Percentiles rank a stretch among this genome's conserved stretches.
Conservation (phyloP, 1,140 invertebrate species). For the Hyles euphorbiae region DNA sequence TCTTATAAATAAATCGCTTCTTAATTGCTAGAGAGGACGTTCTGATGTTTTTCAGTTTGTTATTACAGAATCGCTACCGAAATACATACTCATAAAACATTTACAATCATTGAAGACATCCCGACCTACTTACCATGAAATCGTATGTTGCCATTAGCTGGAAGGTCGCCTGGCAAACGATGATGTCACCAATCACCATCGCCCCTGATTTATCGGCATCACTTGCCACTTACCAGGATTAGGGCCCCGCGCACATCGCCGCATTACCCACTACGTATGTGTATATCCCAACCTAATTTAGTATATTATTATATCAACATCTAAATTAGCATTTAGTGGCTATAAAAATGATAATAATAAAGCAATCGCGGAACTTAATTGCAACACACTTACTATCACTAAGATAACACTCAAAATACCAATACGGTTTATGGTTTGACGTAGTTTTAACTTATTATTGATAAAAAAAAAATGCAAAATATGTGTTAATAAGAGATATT, state of each 20-base stretch:
- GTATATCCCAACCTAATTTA: no score
- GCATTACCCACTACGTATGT: not conserved
- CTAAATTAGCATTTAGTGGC: no score
- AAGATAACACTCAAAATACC: no score
- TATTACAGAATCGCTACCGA: conserved; percentile 9
- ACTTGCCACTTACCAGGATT: conserved; percentile 52
- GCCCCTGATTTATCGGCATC: conserved; percentile 57
- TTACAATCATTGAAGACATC: conserved; percentile 23
- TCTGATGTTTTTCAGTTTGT: not conserved
- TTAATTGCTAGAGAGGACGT: not conserved
- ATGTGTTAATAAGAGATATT: no score
- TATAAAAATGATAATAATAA: no score
- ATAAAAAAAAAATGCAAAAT: no score
- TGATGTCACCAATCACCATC: conserved; percentile 61
- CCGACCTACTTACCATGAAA: conserved; percentile 38
- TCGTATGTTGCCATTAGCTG: conserved; percentile 53
- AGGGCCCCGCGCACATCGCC: conserved; percentile 27
- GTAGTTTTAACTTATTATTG: no score
- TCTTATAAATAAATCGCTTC: no score
- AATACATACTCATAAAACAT: conserved; percentile 29
- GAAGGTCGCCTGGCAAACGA: conserved; percentile 51
- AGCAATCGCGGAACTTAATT: no score
- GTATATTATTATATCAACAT: no score
- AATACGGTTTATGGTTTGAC: no score
- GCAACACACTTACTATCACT: no score